Conservation (phyloP, 2,113 vertebrate species). For the Equus quagga region DNA sequence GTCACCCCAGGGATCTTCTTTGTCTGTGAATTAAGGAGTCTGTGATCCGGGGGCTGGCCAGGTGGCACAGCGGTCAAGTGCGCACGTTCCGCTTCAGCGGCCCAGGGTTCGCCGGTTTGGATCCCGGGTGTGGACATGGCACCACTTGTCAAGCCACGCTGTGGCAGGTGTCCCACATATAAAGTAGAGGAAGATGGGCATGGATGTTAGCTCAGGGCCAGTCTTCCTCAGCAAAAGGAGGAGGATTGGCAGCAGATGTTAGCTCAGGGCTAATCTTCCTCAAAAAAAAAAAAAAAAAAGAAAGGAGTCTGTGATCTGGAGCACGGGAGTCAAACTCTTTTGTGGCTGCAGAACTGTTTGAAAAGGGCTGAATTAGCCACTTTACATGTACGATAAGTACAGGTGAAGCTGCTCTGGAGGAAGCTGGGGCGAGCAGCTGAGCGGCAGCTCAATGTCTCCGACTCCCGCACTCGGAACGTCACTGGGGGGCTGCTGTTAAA, state of each 20-base stretch:
- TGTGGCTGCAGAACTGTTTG: not conserved
- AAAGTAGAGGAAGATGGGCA: too few relatives aligned
- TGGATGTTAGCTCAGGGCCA: too few relatives aligned
- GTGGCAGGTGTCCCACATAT: too few relatives aligned
- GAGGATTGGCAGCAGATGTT: too few relatives aligned
- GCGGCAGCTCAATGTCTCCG: not conserved
- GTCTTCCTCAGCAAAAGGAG: too few relatives aligned
- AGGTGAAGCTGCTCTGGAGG: not conserved
- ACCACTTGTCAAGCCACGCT: too few relatives aligned
- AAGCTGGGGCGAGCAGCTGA: not conserved
- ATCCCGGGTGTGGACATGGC: too few relatives aligned
- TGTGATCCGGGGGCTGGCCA: not conserved
- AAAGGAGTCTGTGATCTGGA: not conserved
- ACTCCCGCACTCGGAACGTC: accelerated
- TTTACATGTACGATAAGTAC: accelerated
- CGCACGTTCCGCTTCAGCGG: too few relatives aligned
- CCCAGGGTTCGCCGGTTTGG: too few relatives aligned
- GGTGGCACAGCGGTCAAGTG: too few relatives aligned
- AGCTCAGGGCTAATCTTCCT: too few relatives aligned
- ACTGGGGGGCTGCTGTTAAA: accelerated
- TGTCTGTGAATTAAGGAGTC: slow-evolving; percentile 79
- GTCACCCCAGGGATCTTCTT: slow-evolving; percentile 79
- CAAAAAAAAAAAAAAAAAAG: too few relatives aligned
- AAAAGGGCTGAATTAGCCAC: not conserved
- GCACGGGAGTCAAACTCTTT: not conserved